These are phyloP conservation scores for Tholera decimalis DNA, from an alignment of 2,888 invertebrate species.

Conservation along the genomic window DNA sequence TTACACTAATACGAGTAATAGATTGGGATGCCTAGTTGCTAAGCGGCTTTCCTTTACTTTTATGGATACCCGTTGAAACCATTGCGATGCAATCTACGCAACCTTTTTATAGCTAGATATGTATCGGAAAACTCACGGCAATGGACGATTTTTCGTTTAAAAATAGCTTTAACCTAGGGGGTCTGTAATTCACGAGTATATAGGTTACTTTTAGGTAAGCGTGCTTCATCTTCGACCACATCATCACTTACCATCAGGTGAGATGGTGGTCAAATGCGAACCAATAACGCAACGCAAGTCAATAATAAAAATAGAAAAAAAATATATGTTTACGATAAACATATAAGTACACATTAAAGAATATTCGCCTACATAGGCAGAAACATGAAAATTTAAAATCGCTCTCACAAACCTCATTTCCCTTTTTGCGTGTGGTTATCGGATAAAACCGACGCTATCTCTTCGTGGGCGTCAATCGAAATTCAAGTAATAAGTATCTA, in stretches of 20 bases:
- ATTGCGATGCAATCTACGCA: neutral
- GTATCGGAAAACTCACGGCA: neutral
- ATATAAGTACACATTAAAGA: conserved; percentile 5
- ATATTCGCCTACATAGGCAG: neutral
- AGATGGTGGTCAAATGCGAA: no score
- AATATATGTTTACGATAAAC: conserved; percentile 2
- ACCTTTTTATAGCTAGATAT: neutral
- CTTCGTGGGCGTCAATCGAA: conserved; percentile 34
- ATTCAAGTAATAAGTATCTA: conserved; percentile 24
- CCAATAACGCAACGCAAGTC: no score
- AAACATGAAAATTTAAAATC: conserved; percentile 3
- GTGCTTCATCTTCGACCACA: no score
- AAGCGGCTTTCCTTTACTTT: conserved; percentile 18
- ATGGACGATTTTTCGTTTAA: neutral
- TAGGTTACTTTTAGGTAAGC: no score
- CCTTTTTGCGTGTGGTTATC: conserved; percentile 5
- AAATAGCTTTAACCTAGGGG: no score
- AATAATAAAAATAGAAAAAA: no score
- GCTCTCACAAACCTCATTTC: conserved; percentile 16
- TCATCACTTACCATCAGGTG: no score
- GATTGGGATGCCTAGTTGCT: neutral
- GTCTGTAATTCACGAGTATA: no score
- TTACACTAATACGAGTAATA: conserved; percentile 32
- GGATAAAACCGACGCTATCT: conserved; percentile 21
- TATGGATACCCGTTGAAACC: neutral